Evolutionary conservation across 2,113 vertebrate species (phyloP), one percentile per base, ranked within the genome.

Genomic region (Rhadina sibilatrix): DNA sequence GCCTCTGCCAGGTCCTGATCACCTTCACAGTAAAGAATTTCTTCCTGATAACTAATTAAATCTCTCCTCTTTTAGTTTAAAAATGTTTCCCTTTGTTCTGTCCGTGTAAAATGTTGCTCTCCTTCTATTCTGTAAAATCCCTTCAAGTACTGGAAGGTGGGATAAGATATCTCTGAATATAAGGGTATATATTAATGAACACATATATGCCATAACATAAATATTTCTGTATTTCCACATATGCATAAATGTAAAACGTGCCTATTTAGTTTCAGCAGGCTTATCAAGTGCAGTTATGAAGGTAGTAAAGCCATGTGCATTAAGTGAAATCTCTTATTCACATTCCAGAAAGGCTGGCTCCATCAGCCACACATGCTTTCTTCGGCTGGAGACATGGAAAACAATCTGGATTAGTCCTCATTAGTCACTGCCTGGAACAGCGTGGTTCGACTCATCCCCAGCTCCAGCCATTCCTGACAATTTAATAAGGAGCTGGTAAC

Each of bases 371-470:
- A 96, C 94, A 31, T 0, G 15, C 89, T 89, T 95, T 96, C 93
- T 95, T 91, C 70, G 66, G n/a, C 77, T 24, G n/a, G 35, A 3
- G 6, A 69, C 40, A 37, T 18, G 66, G 70, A 52, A 83, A 87
- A 94, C 90, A 90, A 88, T 84, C 64, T 71, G 68, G 63, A 71
- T 91, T 37, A 60, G 28, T 19, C 19, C 52, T 89, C 86, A 37
- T 66, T 5, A 82, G 84, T 53, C 89, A 11, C 75, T 27, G 93
- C 84, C 91, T 93, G 95, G 91, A 81, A 95, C 94, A 53, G 81
- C 37, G n/a, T 42, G 87, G 66, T n/a, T 89, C 88, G 27, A 71
- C n/a, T 49, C 69, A 46, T 25, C 64, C 65, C 46, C 69, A 52
- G 0, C 44, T 68, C 15, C 42, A 28, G 33, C 20, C 13, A 5